Conservation (phyloP, 2,113 vertebrate species). For the Ctenodactylus gundi region DNA sequence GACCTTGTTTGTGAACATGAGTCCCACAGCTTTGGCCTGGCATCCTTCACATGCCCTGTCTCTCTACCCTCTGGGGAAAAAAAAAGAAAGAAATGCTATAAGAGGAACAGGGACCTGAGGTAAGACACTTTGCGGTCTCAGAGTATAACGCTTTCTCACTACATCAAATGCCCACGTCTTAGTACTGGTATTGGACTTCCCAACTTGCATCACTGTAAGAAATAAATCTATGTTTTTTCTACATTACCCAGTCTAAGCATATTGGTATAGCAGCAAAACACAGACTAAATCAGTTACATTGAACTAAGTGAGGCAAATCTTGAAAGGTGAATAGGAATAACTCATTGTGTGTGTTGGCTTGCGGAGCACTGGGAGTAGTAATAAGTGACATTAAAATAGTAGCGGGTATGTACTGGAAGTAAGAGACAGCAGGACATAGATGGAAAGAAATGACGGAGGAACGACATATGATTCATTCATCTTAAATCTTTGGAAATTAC, state of each 20-base stretch:
- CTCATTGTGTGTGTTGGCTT: rapidly evolving
- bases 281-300: not conserved
- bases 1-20: not conserved
- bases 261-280: not conserved
- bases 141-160: not conserved
- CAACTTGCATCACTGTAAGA: not conserved
- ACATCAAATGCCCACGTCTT: not conserved
- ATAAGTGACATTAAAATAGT: not conserved
- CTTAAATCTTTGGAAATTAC: not conserved
- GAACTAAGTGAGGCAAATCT: not conserved
- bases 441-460: not conserved
- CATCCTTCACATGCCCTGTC: not conserved
- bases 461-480: not conserved
- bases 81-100: no score
- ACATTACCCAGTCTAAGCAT: not conserved
- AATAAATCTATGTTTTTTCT: not conserved
- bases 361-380: rapidly evolving
- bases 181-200: not conserved
- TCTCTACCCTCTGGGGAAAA: no score
- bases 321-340: not conserved
- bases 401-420: not conserved
- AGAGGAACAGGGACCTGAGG: not conserved
- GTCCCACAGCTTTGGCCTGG: not conserved
- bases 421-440: not conserved
- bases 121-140: not conserved